Evolutionary conservation across 2,113 vertebrate species (phyloP).

Genomic region (Nannospalax galili): DNA sequence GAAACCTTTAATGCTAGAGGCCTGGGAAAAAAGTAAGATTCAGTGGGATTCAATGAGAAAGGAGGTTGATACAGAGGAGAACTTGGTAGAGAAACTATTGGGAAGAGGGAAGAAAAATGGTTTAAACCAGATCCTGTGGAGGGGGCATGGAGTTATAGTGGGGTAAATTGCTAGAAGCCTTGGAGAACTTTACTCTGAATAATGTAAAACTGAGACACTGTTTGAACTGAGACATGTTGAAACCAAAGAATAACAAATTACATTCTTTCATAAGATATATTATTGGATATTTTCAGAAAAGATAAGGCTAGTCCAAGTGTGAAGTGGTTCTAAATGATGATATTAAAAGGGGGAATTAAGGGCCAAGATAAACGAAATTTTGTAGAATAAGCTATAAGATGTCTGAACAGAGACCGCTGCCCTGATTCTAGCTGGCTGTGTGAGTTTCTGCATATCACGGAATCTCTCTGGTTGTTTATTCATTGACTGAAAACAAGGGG

Average conservation of each 20-base stretch:
- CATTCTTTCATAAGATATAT: background rate
- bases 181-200: background rate
- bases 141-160: background rate
- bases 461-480: background rate
- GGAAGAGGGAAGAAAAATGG: background rate
- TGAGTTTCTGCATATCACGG: background rate
- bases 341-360: background rate
- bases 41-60: background rate
- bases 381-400: background rate
- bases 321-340: background rate
- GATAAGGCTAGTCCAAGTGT: background rate
- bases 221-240: background rate
- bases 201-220: background rate
- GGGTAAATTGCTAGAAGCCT: background rate
- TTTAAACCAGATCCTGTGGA: background rate
- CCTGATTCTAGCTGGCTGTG: background rate
- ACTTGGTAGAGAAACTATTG: background rate
- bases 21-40: background rate
- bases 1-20: background rate
- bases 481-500: background rate
- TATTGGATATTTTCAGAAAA: conserved; percentile 23
- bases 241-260: background rate
- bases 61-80: background rate
- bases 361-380: background rate
- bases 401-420: background rate